These are phyloP conservation scores for Thyatira batis DNA, from an alignment of 2,888 invertebrate genomes.

Conservation along the genomic window DNA sequence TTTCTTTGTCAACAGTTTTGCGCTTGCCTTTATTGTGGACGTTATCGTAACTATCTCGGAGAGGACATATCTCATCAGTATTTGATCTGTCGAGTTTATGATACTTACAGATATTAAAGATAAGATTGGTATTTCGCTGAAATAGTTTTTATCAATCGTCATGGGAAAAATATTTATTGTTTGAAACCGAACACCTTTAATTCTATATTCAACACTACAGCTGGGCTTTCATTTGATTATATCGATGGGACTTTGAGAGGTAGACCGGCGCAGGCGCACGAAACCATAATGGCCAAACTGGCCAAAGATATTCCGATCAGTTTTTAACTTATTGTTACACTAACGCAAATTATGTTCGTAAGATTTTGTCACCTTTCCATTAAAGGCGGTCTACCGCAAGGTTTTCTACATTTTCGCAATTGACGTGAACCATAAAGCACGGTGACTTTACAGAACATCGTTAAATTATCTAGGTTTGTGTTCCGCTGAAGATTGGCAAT, in stretches of 20 bases:
- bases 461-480: background rate
- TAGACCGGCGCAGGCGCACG: no score
- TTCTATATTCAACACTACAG: no score
- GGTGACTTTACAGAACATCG: background rate
- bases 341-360: no score
- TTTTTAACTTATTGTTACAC: no score
- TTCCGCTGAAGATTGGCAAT: conserved; percentile 1
- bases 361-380: background rate
- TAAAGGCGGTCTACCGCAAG: background rate
- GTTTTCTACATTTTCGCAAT: background rate
- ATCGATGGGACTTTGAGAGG: no score
- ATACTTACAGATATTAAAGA: background rate
- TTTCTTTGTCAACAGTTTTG: conserved; percentile 25
- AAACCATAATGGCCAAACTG: no score
- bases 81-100: conserved; percentile 4
- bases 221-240: no score
- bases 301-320: no score
- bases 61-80: conserved; percentile 16
- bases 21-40: conserved; percentile 8
- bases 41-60: conserved; percentile 33
- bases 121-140: background rate
- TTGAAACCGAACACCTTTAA: background rate
- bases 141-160: background rate
- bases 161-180: background rate
- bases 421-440: background rate